phyloP scores from a whole-genome alignment of 1,140 invertebrate genomes.

The Cataglyphis hispanica region DNA sequence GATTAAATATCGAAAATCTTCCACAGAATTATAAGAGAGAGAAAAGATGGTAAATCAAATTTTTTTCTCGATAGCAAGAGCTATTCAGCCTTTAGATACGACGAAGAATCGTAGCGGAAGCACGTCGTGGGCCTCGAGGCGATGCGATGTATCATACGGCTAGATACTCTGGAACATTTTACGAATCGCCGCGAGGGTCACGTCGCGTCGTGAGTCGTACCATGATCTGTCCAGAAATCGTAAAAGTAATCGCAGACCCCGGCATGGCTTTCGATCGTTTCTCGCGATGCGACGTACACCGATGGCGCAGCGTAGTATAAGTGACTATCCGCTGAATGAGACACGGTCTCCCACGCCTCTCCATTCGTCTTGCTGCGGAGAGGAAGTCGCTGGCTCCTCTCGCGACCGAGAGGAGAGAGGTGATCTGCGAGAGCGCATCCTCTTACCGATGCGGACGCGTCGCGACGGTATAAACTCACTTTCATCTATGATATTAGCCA shows the following conservation, averaged over 20 bases:
- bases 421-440: conserved; percentile 39
- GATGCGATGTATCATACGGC: conserved; percentile 46
- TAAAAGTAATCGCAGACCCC: conserved; percentile 29
- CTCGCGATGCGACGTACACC: conserved; percentile 51
- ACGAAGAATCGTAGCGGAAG: conserved; percentile 35
- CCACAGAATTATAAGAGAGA: neutral
- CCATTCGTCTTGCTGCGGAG: conserved; percentile 42
- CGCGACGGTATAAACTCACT: conserved; percentile 52
- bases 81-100: neutral
- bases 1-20: neutral
- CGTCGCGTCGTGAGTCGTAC: neutral
- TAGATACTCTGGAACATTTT: conserved; percentile 22
- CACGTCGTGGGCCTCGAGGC: conserved; percentile 22
- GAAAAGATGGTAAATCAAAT: neutral
- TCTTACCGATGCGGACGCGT: conserved; percentile 47
- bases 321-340: conserved; percentile 48
- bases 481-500: conserved; percentile 60
- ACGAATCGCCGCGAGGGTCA: conserved; percentile 43
- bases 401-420: conserved; percentile 33
- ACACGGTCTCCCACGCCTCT: conserved; percentile 61
- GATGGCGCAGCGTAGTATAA: conserved; percentile 43
- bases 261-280: conserved; percentile 56
- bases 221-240: neutral
- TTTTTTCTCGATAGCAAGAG: neutral
- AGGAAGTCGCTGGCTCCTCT: conserved; percentile 27